Evolutionary conservation across 2,113 vertebrate species (phyloP).

Genomic region (Phalacrocorax aristotelis): DNA sequence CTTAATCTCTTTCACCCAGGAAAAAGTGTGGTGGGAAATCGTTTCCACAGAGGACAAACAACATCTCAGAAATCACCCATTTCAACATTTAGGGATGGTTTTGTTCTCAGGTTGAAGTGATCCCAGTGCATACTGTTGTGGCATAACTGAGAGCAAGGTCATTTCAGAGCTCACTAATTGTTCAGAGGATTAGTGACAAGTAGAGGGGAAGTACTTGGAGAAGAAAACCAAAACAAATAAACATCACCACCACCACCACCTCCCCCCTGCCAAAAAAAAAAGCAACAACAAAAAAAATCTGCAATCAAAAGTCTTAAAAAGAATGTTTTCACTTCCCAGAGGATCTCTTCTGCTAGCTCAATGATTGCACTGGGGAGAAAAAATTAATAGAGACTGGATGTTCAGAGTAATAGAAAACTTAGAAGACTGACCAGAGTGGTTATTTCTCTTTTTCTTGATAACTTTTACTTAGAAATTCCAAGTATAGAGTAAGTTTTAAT

Average conservation of each 20-base stretch:
- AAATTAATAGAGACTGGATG: not conserved
- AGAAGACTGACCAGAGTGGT: not conserved
- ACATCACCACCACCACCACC: too few species aligned
- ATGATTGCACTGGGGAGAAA: not conserved
- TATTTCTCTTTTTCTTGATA: not conserved
- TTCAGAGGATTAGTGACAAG: not conserved
- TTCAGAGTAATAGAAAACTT: not conserved
- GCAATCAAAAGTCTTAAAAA: not conserved
- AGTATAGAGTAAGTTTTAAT: not conserved
- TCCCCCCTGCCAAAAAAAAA: too few species aligned
- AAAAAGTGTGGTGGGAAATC: not conserved
- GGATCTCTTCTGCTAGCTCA: not conserved
- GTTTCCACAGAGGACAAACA: not conserved
- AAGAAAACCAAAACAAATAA: not conserved
- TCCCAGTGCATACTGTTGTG: not conserved
- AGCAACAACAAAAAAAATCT: not conserved
- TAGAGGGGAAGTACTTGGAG: not conserved
- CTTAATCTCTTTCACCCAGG: not conserved
- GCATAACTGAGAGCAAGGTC: not conserved
- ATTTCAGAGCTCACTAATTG: not conserved
- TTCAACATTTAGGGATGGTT: not conserved
- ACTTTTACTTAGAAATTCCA: not conserved
- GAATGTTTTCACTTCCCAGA: not conserved
- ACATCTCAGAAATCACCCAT: not conserved
- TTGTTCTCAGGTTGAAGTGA: not conserved